Evolutionary conservation across 2,113 vertebrate genomes (phyloP).

Genomic region (Arothron firmamentum): DNA sequence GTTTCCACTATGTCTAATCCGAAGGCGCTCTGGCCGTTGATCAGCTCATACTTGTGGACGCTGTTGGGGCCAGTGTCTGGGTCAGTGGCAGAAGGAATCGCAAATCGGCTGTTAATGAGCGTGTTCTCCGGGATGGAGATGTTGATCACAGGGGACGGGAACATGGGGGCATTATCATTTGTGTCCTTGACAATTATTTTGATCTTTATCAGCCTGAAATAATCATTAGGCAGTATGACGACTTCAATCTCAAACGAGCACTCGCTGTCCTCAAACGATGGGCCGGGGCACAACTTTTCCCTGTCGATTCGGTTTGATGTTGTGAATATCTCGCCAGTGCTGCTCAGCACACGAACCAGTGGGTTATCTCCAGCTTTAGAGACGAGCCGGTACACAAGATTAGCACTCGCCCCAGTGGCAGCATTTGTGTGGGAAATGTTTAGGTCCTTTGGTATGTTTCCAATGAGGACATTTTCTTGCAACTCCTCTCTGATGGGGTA

Average conservation of each 20-base stretch:
- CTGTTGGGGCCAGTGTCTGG: constrained; percentile 97
- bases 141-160: constrained; percentile 98
- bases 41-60: constrained; percentile 94
- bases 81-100: constrained; percentile 96
- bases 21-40: constrained; percentile 95
- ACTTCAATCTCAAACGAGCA: constrained; percentile 99
- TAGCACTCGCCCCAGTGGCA: constrained; percentile 89
- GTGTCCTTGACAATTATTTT: constrained; percentile 98
- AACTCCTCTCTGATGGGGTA: constrained; percentile 98
- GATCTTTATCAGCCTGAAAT: constrained; percentile 98
- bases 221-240: constrained; percentile 98
- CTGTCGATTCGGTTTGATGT: constrained; percentile 95
- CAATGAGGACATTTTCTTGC: constrained; percentile 98
- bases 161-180: constrained; percentile 99
- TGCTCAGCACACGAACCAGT: constrained; percentile 93
- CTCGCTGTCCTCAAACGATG: constrained; percentile 89
- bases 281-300: constrained; percentile 94
- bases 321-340: constrained; percentile 95
- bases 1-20: constrained; percentile 98
- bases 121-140: constrained; percentile 99
- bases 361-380: constrained; percentile 97
- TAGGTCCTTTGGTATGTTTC: constrained; percentile 99
- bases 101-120: constrained; percentile 96
- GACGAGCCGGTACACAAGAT: constrained; percentile 96
- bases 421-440: constrained; percentile 97